Percentiles rank a stretch among this genome's conserved stretches.
Evolutionary conservation across 2,888 invertebrate species (phyloP).

Genomic region (Linnaemya tessellans): DNA sequence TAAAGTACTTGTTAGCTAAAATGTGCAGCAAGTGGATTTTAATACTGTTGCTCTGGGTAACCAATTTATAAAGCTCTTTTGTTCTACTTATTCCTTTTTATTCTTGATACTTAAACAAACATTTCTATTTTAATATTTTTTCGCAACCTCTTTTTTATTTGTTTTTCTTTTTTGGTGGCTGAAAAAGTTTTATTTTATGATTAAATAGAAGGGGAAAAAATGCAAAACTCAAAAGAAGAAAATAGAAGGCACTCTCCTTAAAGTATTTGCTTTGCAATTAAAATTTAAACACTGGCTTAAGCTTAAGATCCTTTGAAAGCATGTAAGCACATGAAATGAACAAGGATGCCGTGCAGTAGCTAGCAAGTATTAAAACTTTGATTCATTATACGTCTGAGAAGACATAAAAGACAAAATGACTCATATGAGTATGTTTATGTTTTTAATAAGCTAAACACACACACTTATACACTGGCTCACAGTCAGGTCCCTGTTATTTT

Average conservation of each 20-base stretch:
- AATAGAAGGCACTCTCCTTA: conserved; percentile 27
- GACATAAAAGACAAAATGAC: conserved; percentile 50
- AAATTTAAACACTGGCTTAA: conserved; percentile 66
- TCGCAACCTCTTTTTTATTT: conserved; percentile 23
- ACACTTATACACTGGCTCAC: conserved; percentile 2
- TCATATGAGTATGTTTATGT: conserved; percentile 52
- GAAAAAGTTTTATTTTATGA: conserved; percentile 64
- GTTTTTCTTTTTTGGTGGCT: conserved; percentile 50
- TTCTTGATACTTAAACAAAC: conserved; percentile 58
- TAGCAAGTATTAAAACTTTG: conserved; percentile 42
- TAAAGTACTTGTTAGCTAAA: conserved; percentile 56
- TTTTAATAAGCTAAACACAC: conserved; percentile 61
- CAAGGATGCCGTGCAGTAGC: conserved; percentile 32
- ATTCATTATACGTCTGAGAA: conserved; percentile 51
- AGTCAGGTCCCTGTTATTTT: background rate
- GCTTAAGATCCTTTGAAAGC: conserved; percentile 56
- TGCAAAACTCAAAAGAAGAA: background rate
- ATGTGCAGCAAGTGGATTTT: conserved; percentile 71
- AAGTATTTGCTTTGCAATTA: conserved; percentile 72
- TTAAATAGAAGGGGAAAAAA: conserved; percentile 39
- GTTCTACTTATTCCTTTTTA: conserved; percentile 41
- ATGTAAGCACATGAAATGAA: conserved; percentile 31
- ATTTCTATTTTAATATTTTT: conserved; percentile 55
- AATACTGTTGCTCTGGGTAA: conserved; percentile 71
- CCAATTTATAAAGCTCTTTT: conserved; percentile 71